Conservation (phyloP, 2,113 vertebrate genomes). For the Thryonomys swinderianus region DNA sequence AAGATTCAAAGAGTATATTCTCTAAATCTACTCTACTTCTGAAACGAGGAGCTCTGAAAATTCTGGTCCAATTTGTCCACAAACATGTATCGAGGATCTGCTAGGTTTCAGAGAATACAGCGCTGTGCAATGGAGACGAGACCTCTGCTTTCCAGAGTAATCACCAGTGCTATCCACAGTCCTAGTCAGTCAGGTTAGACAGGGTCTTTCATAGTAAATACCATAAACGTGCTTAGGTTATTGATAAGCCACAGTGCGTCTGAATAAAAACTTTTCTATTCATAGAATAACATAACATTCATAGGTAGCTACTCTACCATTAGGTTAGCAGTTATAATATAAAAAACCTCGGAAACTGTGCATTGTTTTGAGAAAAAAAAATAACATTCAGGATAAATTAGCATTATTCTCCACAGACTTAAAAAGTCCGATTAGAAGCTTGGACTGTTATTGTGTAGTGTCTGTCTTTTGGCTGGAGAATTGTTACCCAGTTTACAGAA, state of each 20-base stretch:
- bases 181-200: background rate
- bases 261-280: background rate
- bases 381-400: constrained; percentile 17
- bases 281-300: background rate
- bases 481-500: background rate
- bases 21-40: background rate
- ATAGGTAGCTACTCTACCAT: background rate
- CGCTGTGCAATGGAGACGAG: background rate
- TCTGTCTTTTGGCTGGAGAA: background rate
- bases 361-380: background rate
- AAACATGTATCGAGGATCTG: background rate
- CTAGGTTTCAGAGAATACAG: background rate
- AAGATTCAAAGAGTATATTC: background rate
- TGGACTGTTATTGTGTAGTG: background rate
- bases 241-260: background rate
- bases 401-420: background rate
- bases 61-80: background rate
- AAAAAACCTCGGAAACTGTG: background rate
- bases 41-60: background rate
- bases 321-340: background rate
- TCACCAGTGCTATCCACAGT: background rate
- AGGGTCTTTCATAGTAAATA: background rate
- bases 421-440: background rate
- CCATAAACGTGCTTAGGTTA: background rate
- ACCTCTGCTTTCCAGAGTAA: background rate